Percentiles rank a stretch among this genome's conserved stretches.
Evolutionary conservation across 2,113 vertebrate genomes (phyloP).

Genomic region (Ageneiosus marmoratus): DNA sequence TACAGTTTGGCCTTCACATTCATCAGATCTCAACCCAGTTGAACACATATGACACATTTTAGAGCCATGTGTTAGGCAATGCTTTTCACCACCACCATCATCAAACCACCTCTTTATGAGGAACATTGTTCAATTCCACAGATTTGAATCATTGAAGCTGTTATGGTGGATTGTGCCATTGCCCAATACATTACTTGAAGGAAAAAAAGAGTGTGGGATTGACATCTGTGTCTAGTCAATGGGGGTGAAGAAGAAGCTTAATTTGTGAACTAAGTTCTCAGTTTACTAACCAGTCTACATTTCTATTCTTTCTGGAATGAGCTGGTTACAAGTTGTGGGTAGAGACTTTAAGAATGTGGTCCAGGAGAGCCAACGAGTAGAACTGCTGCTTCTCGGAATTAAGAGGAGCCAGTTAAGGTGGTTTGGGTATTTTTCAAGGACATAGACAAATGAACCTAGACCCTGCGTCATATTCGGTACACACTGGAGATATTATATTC

Average conservation of each 20-base stretch:
- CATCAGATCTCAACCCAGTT: too few relatives aligned
- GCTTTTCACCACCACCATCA: too few relatives aligned
- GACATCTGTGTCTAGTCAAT: not conserved
- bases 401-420: not conserved
- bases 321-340: not conserved
- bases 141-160: too few relatives aligned
- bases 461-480: not conserved
- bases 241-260: not conserved
- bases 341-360: not conserved
- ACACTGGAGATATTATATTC: not conserved
- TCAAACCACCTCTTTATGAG: too few relatives aligned
- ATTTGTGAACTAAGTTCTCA: not conserved
- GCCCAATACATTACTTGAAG: too few relatives aligned
- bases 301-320: not conserved
- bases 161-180: too few relatives aligned
- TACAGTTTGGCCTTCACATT: too few relatives aligned
- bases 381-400: not conserved
- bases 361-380: not conserved
- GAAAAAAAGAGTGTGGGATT: not conserved
- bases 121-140: too few relatives aligned
- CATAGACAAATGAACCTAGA: not conserved
- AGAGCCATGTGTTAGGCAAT: too few relatives aligned
- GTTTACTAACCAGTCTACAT: not conserved
- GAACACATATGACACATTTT: too few relatives aligned
- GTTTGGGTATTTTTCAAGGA: not conserved